Conservation (phyloP, 2,797 vertebrate genomes). For the Mormyrops attenuatus region DNA sequence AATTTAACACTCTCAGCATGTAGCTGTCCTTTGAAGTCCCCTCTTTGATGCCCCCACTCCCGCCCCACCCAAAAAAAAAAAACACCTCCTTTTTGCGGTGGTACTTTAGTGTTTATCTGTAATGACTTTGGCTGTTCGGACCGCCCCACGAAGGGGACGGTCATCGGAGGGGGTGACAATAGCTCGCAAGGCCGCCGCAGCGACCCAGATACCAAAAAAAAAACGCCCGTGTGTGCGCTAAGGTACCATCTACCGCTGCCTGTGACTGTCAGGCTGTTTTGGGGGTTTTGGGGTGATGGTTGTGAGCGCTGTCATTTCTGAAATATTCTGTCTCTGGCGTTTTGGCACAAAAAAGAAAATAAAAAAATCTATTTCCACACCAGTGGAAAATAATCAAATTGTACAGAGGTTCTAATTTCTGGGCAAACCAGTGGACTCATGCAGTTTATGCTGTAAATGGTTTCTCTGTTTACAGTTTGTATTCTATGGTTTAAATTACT, state of each 20-base stretch:
- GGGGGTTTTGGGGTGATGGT: not conserved
- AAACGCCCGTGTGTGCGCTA: not conserved
- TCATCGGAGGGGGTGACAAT: not conserved
- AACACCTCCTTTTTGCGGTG: conserved; percentile 38
- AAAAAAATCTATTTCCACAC: not conserved
- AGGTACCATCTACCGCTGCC: not conserved
- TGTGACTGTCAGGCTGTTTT: not conserved
- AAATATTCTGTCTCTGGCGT: not conserved
- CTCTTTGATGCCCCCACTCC: conserved; percentile 40
- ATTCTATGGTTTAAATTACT: not conserved
- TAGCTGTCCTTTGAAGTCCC: conserved; percentile 55
- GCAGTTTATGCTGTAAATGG: not conserved
- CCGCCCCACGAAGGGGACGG: conserved; percentile 45
- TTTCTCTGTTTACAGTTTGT: not conserved
- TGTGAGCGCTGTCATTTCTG: not conserved
- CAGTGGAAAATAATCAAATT: not conserved
- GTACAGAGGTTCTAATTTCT: not conserved
- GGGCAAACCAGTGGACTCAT: not conserved
- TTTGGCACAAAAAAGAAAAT: not conserved
- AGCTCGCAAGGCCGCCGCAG: conserved; percentile 32
- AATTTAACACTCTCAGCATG: conserved; percentile 49
- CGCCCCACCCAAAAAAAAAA: conserved; percentile 28
- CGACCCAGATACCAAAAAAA: not conserved
- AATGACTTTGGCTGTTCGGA: conserved; percentile 47
- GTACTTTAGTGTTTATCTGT: conserved; percentile 45